A percentile compares a stretch with the other conserved stretches of the same genome.
Conservation (phyloP, 2,888 invertebrate species). For the Sarcophaga rosellei region DNA sequence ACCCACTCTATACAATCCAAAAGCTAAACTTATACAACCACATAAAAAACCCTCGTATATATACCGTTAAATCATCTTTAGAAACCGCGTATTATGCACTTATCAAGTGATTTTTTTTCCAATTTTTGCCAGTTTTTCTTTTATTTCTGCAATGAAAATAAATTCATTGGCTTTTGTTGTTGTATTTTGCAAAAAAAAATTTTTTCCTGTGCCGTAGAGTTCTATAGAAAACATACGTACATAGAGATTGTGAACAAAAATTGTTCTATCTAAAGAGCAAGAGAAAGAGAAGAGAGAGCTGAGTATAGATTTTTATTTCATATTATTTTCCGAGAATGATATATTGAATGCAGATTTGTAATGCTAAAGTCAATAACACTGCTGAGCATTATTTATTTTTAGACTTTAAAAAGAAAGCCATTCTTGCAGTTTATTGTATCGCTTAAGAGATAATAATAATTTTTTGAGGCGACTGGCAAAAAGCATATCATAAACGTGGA, state of each 20-base stretch:
- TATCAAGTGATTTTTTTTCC: slow-evolving; percentile 57
- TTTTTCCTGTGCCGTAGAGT: neutral
- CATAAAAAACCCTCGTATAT: slow-evolving; percentile 33
- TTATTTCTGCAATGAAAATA: slow-evolving; percentile 47
- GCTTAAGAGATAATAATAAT: neutral
- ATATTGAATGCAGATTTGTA: slow-evolving; percentile 59
- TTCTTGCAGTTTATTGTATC: neutral
- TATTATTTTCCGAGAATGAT: slow-evolving; percentile 52
- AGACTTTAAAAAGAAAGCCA: slow-evolving; percentile 39
- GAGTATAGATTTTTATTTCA: slow-evolving; percentile 4
- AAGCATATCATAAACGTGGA: too few relatives aligned
- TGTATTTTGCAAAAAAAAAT: slow-evolving; percentile 21
- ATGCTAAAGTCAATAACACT: slow-evolving; percentile 66
- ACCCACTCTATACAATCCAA: neutral
- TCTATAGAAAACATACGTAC: slow-evolving; percentile 3
- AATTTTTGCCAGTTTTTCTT: neutral
- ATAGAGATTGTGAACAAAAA: slow-evolving; percentile 6
- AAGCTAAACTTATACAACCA: neutral
- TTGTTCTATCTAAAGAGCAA: slow-evolving; percentile 4
- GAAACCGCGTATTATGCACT: slow-evolving; percentile 69
- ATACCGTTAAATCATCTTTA: slow-evolving; percentile 69
- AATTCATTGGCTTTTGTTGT: slow-evolving; percentile 50
- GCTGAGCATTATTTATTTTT: slow-evolving; percentile 51
- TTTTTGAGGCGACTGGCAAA: neutral
- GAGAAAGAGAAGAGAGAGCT: neutral